Conservation (phyloP, 2,888 invertebrate species). For the Trichopoda pennipes region DNA sequence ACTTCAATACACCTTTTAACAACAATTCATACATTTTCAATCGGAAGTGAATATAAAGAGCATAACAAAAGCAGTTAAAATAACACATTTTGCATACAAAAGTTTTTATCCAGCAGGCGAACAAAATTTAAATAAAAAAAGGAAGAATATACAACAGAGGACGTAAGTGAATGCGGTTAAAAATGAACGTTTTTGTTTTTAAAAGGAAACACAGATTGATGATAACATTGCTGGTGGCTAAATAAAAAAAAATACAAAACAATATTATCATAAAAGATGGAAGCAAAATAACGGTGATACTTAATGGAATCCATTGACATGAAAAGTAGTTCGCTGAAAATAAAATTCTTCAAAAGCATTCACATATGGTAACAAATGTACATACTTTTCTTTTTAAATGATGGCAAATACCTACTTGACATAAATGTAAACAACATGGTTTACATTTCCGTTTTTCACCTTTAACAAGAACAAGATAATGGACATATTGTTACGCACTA, state of each 20-base stretch:
- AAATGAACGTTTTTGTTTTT: slow-evolving; percentile 9
- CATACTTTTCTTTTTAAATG: neutral
- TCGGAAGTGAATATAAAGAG: slow-evolving; percentile 1
- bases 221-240: slow-evolving; percentile 6
- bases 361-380: neutral
- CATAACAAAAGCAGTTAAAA: slow-evolving; percentile 28
- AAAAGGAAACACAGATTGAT: slow-evolving; percentile 45
- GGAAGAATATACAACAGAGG: neutral
- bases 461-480: neutral
- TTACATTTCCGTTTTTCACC: slow-evolving; percentile 43
- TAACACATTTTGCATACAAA: slow-evolving; percentile 58
- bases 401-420: slow-evolving; percentile 21
- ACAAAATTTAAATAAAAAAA: neutral
- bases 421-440: slow-evolving; percentile 44
- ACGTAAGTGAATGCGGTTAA: slow-evolving; percentile 16
- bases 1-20: neutral
- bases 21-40: neutral
- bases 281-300: slow-evolving; percentile 40
- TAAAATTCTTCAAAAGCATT: neutral
- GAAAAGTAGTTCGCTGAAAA: slow-evolving; percentile 2
- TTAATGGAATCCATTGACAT: slow-evolving; percentile 55
- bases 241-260: slow-evolving; percentile 3
- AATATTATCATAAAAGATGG: slow-evolving; percentile 42
- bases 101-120: slow-evolving; percentile 7
- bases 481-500: slow-evolving; percentile 5